A percentile compares a stretch with the other conserved stretches of the same genome.
These are phyloP conservation scores for Brachionus koreanus DNA, from an alignment of 1,140 invertebrate genomes.

Conservation along the genomic window DNA sequence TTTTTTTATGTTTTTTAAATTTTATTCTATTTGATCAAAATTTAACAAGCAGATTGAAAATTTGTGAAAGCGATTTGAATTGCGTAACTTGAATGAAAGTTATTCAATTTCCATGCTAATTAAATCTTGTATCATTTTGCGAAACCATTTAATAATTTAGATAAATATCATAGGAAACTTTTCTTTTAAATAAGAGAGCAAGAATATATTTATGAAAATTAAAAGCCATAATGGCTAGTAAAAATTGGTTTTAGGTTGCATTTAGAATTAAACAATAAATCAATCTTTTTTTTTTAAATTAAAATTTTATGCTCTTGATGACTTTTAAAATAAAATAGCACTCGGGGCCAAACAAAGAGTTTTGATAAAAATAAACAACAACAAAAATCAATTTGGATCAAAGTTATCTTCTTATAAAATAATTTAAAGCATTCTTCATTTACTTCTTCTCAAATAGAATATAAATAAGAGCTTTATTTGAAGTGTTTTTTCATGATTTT, in stretches of 20 bases:
- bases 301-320: not conserved
- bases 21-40: not conserved
- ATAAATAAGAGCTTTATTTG: not conserved
- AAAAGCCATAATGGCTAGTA: not conserved
- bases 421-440: not conserved
- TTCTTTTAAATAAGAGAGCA: not conserved
- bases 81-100: not conserved
- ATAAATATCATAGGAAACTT: not conserved
- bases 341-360: not conserved
- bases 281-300: not conserved
- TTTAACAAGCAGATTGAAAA: not conserved
- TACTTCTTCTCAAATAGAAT: not conserved
- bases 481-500: not conserved
- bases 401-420: not conserved
- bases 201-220: not conserved
- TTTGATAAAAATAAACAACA: not conserved
- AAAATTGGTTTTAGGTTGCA: not conserved
- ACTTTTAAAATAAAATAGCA: not conserved
- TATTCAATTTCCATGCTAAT: constrained; percentile 8
- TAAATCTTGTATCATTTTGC: not conserved
- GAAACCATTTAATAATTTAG: not conserved
- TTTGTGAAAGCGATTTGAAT: not conserved
- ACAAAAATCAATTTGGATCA: not conserved
- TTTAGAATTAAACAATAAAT: not conserved
- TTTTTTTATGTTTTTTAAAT: not conserved